Evolutionary conservation across 1,140 invertebrate species (phyloP).

Genomic region (Bursaphelenchus mucronatus): DNA sequence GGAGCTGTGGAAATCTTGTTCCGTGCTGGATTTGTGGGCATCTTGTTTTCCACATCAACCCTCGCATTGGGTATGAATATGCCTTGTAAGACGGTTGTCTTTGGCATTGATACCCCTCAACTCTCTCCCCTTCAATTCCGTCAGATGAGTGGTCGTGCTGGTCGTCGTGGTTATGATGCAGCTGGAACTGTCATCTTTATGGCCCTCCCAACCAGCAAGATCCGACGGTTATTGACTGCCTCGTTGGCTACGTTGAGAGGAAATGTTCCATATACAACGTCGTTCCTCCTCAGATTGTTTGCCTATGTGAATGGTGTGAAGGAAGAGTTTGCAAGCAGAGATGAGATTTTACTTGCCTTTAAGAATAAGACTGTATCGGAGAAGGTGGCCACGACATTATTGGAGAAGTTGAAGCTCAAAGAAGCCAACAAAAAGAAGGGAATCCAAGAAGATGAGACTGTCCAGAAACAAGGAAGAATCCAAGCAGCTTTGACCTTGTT

Average conservation of each 20-base stretch:
- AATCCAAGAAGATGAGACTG: conserved; percentile 20
- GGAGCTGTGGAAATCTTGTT: conserved; percentile 59
- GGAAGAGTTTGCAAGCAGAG: conserved; percentile 14
- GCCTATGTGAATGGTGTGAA: conserved; percentile 50
- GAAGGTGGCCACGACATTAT: conserved; percentile 10
- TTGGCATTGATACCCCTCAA: conserved; percentile 57
- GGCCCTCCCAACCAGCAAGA: conserved; percentile 59
- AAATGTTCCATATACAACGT: conserved; percentile 56
- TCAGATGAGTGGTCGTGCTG: conserved; percentile 60
- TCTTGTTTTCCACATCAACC: conserved; percentile 58
- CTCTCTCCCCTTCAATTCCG: conserved; percentile 59
- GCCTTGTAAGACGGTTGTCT: conserved; percentile 60
- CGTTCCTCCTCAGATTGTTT: conserved; percentile 54
- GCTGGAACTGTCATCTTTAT: conserved; percentile 60
- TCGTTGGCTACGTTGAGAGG: conserved; percentile 56
- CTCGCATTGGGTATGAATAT: conserved; percentile 60
- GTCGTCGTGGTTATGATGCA: conserved; percentile 59
- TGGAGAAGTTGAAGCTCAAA: conserved; percentile 18
- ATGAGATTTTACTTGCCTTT: conserved; percentile 18
- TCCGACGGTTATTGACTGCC: conserved; percentile 57
- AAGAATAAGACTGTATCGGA: conserved; percentile 12
- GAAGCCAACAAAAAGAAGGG: conserved; percentile 36
- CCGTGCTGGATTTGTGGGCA: conserved; percentile 52
- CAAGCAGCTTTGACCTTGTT: conserved; percentile 51
- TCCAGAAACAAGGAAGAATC: conserved; percentile 27